Conservation (phyloP, 1,140 invertebrate genomes). For the Pteromalus puparum region DNA sequence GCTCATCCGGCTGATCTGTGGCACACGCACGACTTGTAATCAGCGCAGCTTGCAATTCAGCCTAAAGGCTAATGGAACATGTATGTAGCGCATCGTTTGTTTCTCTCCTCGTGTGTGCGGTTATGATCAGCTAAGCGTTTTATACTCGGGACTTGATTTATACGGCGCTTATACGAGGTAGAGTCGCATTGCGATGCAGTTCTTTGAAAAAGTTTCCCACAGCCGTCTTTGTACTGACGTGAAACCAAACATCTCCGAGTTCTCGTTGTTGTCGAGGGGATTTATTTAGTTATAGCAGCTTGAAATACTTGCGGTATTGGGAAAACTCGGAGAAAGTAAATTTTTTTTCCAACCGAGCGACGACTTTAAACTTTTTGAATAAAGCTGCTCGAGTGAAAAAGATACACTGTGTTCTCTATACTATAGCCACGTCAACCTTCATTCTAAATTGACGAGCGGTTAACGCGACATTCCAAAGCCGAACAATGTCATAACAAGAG, state of each 20-base stretch:
- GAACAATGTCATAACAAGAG: slow-evolving; percentile 29
- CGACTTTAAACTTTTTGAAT: no score
- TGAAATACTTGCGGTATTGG: no score
- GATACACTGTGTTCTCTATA: no score
- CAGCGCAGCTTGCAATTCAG: neutral
- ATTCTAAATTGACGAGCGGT: neutral
- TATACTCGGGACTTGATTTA: neutral
- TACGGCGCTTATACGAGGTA: neutral
- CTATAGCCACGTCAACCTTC: no score
- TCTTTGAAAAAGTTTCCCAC: slow-evolving; percentile 28
- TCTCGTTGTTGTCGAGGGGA: neutral
- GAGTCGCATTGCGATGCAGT: neutral
- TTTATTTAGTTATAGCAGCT: neutral
- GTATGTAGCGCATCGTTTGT: neutral
- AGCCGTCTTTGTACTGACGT: slow-evolving; percentile 43
- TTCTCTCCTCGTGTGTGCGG: neutral
- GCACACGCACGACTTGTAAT: slow-evolving; percentile 39
- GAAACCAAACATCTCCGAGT: slow-evolving; percentile 23
- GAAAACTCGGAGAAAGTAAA: no score
- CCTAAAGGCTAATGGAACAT: slow-evolving; percentile 18
- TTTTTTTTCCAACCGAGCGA: no score
- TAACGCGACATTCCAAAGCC: neutral
- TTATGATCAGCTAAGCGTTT: slow-evolving; percentile 12
- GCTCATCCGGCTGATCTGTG: slow-evolving; percentile 6
- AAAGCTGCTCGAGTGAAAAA: no score